These are phyloP conservation scores for Hipparchia semele DNA, from an alignment of 2,888 invertebrate species.

Conservation along the genomic window DNA sequence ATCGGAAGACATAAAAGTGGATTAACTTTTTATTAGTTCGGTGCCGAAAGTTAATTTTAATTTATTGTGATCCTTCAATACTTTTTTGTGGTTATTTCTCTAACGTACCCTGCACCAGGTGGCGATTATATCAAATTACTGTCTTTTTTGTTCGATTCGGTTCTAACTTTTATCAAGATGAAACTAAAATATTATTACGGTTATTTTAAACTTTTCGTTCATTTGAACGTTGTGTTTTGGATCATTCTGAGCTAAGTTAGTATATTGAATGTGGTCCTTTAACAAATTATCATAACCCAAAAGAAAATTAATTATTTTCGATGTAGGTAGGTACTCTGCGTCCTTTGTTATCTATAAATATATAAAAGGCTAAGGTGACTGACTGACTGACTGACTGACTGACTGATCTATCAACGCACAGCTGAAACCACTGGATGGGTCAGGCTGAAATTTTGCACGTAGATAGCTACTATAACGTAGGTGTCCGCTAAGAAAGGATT, in stretches of 20 bases:
- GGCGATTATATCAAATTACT: constrained; percentile 66
- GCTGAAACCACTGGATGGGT: too few relatives aligned
- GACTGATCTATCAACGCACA: too few relatives aligned
- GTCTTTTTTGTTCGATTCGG: constrained; percentile 32
- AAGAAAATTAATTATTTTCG: background rate
- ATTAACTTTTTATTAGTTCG: constrained; percentile 51
- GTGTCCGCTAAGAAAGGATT: too few relatives aligned
- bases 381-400: too few relatives aligned
- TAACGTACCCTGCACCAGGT: constrained; percentile 57
- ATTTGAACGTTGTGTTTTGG: background rate
- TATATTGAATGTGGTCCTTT: background rate
- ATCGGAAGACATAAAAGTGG: constrained; percentile 41
- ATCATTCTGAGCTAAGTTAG: background rate
- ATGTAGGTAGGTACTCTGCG: too few relatives aligned
- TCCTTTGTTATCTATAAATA: too few relatives aligned
- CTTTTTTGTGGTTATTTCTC: constrained; percentile 62
- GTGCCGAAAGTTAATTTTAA: constrained; percentile 59
- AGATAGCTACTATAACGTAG: too few relatives aligned
- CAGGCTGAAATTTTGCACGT: too few relatives aligned
- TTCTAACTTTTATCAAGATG: constrained; percentile 16
- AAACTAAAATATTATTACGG: constrained; percentile 8
- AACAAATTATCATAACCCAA: background rate
- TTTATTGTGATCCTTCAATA: constrained; percentile 57
- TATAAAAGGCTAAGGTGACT: too few relatives aligned
- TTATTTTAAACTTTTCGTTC: background rate